Base-by-base conservation (phyloP, 2,797 vertebrate species). In the Holocentrus rufus region DNA sequence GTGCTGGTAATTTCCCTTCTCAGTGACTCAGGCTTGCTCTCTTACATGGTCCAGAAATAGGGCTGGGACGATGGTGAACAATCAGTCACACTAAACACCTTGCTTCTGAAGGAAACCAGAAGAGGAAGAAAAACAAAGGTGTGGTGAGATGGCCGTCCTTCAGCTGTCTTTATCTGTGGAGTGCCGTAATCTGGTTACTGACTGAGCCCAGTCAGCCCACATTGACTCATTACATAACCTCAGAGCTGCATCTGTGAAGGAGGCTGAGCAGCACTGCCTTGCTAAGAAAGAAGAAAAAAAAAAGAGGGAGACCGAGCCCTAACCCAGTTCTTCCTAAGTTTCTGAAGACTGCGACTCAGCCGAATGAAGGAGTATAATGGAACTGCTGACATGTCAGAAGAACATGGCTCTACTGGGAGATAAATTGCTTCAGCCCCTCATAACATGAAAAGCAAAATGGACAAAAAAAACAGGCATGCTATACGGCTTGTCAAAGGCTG, bases 181-280 rank as follows among this genome's bases (percentile, higher is more conserved):
- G 80, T 58, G 79, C 74, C 59, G 78, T 87, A 89, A 90, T 91
- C 87, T 89, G 88, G 86, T 88, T 89, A 89, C 72, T 59, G 81
- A 74, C 82, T 71, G 86, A 90, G 79, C 77, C 72, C 83, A 72
- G 82, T 44, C 87, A 77, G 85, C 82, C 84, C 62, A 82, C 88
- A 78, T 79, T 50, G 65, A 80, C 74, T 84, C 80, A 72, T 91
- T 91, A 88, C 76, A 83, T 90, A 91, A 91, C 75, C 72, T 20
- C 52, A 74, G 64, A 77, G 82, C 80, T 86, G 53, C 76, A 74
- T 85, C 81, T 82, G 79, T 65, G 72, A 63, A 77, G 70, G 71
- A 84, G 79, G 77, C 59, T 61, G 80, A 81, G 53, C 2, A 81
- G 53, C 2, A 5, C 61, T 68, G 79, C 22, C 56, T 66, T 69